Evolutionary conservation across 2,113 vertebrate genomes (phyloP).

Genomic region (Pseudonaja textilis): DNA sequence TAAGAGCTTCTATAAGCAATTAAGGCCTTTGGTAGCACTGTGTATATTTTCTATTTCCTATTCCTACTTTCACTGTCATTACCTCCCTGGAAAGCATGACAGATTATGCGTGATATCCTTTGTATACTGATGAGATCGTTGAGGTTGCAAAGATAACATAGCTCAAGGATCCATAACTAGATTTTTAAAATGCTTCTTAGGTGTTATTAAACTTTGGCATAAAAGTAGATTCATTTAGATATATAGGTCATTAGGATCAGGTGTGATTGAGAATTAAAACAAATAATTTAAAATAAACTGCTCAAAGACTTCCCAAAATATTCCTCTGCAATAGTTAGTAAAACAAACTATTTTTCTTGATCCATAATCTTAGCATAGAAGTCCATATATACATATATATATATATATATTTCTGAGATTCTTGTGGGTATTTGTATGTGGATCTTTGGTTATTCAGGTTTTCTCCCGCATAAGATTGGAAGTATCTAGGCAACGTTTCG

Average conservation of each 20-base stretch:
- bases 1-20: conserved; percentile 7
- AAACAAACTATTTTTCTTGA: not conserved
- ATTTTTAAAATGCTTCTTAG: not conserved
- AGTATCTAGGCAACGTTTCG: too few relatives aligned
- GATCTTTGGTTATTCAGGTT: too few relatives aligned
- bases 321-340: not conserved
- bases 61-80: not conserved
- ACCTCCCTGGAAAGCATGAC: not conserved
- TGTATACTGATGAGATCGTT: not conserved
- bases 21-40: not conserved
- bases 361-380: too few relatives aligned
- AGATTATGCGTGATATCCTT: not conserved
- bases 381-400: too few relatives aligned
- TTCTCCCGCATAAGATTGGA: too few relatives aligned
- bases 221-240: not conserved
- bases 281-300: not conserved
- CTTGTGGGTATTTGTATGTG: too few relatives aligned
- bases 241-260: not conserved
- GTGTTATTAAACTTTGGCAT: not conserved
- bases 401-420: too few relatives aligned
- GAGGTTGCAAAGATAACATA: fast-evolving
- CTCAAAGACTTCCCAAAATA: not conserved
- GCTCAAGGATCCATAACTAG: not conserved
- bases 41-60: not conserved
- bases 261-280: not conserved